Evolutionary conservation across 2,888 invertebrate species (phyloP), one percentile per base, ranked within the genome.

Genomic region (Trichogramma evanescens): DNA sequence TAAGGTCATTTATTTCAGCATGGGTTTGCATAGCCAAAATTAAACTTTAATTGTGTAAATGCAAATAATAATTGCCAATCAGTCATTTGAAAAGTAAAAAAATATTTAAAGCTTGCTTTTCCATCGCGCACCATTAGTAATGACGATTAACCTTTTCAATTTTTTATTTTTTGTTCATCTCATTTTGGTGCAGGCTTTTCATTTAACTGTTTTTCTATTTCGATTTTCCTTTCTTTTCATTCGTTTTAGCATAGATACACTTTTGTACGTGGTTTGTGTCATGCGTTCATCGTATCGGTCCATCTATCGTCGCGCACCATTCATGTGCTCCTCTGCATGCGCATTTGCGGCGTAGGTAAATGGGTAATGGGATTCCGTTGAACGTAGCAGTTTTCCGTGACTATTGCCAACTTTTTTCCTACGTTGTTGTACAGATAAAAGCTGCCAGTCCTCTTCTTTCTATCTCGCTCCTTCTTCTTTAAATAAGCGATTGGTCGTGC

Each of bases 351-450:
- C 43, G 10, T 40, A n/a, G 39, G 52, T 57, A 57, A 57, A 54
- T 39, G 42, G 50, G 50, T 58, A 62, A 62, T 62, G 55, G 58
- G 57, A 58, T 58, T 62, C 45, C 43, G 51, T 9, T 38, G 48
- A 50, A 5, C 48, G 48, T 42, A 49, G 49, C n/a, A 45, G 49
- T 49, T 46, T 43, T 26, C 26, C 52, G 13, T 46, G 41, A 45
- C 43, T 42, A 50, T 51, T 50, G 61, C 54, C 57, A 58, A 55
- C 8, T 61, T 54, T 42, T 58, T 51, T 51, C 50, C 51, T 40
- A 13, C 46, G 42, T 7, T 26, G 26, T 26, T 26, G 26, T 26
- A 4, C 4, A 40, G 46, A 10, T 10, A 46, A 6, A 46, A 5
- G 46, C 10, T 46, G 46, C 41, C 40, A 26, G 26, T 26, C 51